Base-by-base conservation (phyloP, 2,888 invertebrate genomes). In the Nysson spinosus region DNA sequence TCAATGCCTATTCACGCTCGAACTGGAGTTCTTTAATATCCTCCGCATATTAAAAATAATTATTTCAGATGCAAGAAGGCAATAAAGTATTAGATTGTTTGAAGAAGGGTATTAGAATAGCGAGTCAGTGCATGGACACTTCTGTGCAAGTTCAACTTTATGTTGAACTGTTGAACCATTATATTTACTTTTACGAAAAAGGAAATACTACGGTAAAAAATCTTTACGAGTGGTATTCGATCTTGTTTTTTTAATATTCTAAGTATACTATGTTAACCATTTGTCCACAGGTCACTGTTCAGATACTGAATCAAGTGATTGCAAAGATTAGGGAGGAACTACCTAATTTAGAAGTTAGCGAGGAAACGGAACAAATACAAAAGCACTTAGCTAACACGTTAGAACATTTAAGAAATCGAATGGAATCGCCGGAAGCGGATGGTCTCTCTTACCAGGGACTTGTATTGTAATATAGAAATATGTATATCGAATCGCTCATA, bases 91-190 rank as follows among this genome's bases (percentile, higher is more conserved):
- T 97, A 39, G 99, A 99, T 84, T 99, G 98, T 85, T 89, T 99
- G 74, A 97, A 97, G 88, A 98, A 98, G 87, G 96, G 96, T 6
- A 93, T 96, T 3, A 92, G 97, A 54, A 98, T 99, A 57, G 97
- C 98, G 0, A 96, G 95, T 75, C 98, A 99, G 83, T 99, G 99
- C 83, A 96, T 99, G 95, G 99, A 99, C 88, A 93, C 93, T 12
- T 94, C 95, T 1, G 97, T 98, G 4, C 98, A 99, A 89, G 96
- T 97, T 16, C 98, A 99, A 85, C 90, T 99, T 32, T 94, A 97
- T 84, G 96, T 97, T 3, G 99, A 99, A 86, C 91, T 99, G 66
- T 89, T 99, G 49, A 97, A 98, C 84, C 93, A 97, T 72, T 97
- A 98, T 88, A 92, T 98, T 47, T 95, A 96, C 87, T 96, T 98